These are phyloP conservation scores for Volucella zonaria DNA, from an alignment of 2,888 invertebrate genomes.

Conservation along the genomic window DNA sequence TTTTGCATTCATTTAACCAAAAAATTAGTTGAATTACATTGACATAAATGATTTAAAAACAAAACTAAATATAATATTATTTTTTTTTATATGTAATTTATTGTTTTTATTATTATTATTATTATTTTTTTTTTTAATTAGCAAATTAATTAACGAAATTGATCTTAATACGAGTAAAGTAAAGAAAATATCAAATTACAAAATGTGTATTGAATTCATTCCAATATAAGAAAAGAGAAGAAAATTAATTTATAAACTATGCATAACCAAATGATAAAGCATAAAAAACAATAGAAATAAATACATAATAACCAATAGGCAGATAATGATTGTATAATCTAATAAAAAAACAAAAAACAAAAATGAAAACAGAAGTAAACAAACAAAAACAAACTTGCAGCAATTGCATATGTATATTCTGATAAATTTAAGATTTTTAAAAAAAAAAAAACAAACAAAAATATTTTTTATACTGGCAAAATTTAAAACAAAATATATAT, in stretches of 20 bases:
- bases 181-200: slow-evolving; percentile 36
- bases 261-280: slow-evolving; percentile 35
- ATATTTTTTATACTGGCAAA: slow-evolving; percentile 73
- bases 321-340: slow-evolving; percentile 31
- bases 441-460: not conserved
- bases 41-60: slow-evolving; percentile 25
- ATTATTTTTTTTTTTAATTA: slow-evolving; percentile 33
- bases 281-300: slow-evolving; percentile 11
- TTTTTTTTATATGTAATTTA: slow-evolving; percentile 34
- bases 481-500: slow-evolving; percentile 26
- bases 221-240: slow-evolving; percentile 42
- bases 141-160: slow-evolving; percentile 29
- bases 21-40: slow-evolving; percentile 56
- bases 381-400: slow-evolving; percentile 41
- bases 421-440: slow-evolving; percentile 67
- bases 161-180: slow-evolving; percentile 14
- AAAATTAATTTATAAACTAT: slow-evolving; percentile 38
- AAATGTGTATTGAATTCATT: slow-evolving; percentile 70
- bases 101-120: not conserved
- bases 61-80: slow-evolving; percentile 13
- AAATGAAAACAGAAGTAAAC: slow-evolving; percentile 25
- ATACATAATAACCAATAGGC: slow-evolving; percentile 25
- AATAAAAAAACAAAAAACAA: slow-evolving; percentile 43
- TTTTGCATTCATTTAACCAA: slow-evolving; percentile 25
- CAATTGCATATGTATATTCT: slow-evolving; percentile 64